Base-by-base conservation (phyloP, 2,888 invertebrate genomes). In the Holacanthella duospinosa region DNA sequence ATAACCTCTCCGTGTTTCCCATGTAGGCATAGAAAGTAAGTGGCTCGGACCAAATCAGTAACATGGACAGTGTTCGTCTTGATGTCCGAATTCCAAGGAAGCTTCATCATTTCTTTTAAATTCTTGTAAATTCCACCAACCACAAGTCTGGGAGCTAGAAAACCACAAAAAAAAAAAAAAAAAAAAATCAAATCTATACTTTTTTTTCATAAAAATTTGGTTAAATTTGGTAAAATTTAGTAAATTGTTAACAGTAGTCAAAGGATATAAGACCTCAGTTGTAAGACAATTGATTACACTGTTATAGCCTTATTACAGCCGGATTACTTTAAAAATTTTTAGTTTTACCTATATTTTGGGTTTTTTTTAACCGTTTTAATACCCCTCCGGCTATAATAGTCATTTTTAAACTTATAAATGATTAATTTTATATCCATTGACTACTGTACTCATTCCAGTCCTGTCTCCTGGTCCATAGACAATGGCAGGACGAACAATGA, bases 51-150 rank as follows among this genome's bases (percentile, higher is more conserved):
- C n/a, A 91, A 82, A 78, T 94, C 94, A 25, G 79, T 77, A 0
- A 92, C 89, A 77, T 93, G 91, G 27, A 93, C 85, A 0, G 93
- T 94, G 78, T 93, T 90, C 80, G 91, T 83, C 75, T 85, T 85
- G 69, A 93, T 81, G 65, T 88, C 85, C 16, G 86, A 85, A 48
- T 87, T 89, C 93, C 93, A 94, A 26, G 93, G 80, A 43, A 94
- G 81, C 78, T 92, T 91, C 92, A 94, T 92, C 68, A 89, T 88
- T 78, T 93, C 91, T 43, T 86, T 85, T 29, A 93, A 80, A 75
- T 90, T 86, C 75, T 89, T 90, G 79, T 94, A 94, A 68, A 93
- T 86, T 44, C 88, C 88, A 64, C 91, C 93, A 74, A 90, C 86
- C 43, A 93, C 84, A 61, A 93, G 82, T 55, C 93, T 84, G 0